Evolutionary conservation across 2,888 invertebrate genomes (phyloP), one percentile per base, ranked within the genome.

Genomic region (Pristionchus exspectatus): DNA sequence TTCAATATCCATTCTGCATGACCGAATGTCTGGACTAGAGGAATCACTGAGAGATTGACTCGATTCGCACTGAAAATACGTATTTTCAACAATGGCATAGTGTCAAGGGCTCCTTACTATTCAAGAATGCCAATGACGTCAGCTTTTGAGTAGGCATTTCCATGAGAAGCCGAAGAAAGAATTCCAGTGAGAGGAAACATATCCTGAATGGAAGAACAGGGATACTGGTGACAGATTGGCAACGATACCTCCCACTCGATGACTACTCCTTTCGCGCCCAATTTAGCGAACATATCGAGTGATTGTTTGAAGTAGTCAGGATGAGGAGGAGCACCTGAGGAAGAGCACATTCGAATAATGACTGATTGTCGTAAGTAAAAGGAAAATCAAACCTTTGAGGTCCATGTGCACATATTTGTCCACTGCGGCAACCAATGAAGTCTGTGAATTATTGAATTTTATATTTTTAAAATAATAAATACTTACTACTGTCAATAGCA

Each of bases 1-100:
- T 98, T 98, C 85, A 98, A 95, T 0, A 97, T 96, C 95, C 97
- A 97, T 95, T 97, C 97, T 96, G 97, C 95, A 95, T 97, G 97
- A 0, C 97, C 97, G 95, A 97, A 97, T 0, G 97, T 97, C 95
- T 97, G 97, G 14, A 98, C 96, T 81, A 98, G 95, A 0, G 97
- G 97, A 92, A 97, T 97, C 0, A 97, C 96, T 91, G 96, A 96
- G 0, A 97, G 96, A 30, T 91, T 91, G 24, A 91, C n/a, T 5
- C 83, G 74, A 27, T 96, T 96, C 89, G 96, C 96, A 89, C 93
- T 93, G 44, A 84, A 93, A 83, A 44, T 33, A 27, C 3, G 69
- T 27, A 69, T 69, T 69, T 69, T 59, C 12, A 59, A 59, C 21
- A 24, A 59, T 24, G 69, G 30, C 1, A 69, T 5, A 30, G n/a